Percentiles rank a stretch among this genome's conserved stretches.
Evolutionary conservation across 2,888 invertebrate genomes (phyloP).

Genomic region (Acleris literana): DNA sequence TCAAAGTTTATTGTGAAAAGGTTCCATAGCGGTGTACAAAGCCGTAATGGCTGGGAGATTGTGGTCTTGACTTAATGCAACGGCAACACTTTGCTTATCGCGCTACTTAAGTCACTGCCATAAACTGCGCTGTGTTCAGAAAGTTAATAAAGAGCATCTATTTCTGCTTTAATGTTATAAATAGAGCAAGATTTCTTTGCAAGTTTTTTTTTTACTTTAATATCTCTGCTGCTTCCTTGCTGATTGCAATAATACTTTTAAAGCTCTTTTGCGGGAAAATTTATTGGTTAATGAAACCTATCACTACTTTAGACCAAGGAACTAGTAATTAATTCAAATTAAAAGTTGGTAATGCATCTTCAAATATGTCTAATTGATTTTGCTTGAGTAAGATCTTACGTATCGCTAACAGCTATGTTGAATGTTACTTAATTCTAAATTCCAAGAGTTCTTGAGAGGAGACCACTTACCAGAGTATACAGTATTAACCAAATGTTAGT

Average conservation of each 20-base stretch:
- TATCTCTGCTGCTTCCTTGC: not conserved
- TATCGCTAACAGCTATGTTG: no score
- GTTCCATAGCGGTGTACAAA: not conserved
- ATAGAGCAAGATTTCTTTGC: not conserved
- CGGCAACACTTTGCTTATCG: not conserved
- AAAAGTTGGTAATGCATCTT: no score
- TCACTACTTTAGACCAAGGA: no score
- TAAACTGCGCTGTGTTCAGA: constrained; percentile 1
- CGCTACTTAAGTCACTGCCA: constrained; percentile 2
- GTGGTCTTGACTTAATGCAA: constrained; percentile 8
- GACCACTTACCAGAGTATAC: no score
- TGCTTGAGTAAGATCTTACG: no score
- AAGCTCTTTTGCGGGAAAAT: not conserved
- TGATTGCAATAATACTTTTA: not conserved
- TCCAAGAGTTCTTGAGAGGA: no score
- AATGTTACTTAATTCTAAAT: not conserved
- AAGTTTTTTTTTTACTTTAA: no score
- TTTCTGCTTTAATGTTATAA: not conserved
- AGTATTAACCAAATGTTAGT: no score
- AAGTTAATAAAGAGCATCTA: not conserved
- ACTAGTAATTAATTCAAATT: no score
- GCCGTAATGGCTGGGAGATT: not conserved
- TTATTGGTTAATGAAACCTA: no score
- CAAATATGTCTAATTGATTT: no score
- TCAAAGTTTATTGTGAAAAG: no score